A percentile compares a stretch with the other conserved stretches of the same genome.
These are phyloP conservation scores for Nasua narica DNA, from an alignment of 2,797 vertebrate species.

Conservation along the genomic window DNA sequence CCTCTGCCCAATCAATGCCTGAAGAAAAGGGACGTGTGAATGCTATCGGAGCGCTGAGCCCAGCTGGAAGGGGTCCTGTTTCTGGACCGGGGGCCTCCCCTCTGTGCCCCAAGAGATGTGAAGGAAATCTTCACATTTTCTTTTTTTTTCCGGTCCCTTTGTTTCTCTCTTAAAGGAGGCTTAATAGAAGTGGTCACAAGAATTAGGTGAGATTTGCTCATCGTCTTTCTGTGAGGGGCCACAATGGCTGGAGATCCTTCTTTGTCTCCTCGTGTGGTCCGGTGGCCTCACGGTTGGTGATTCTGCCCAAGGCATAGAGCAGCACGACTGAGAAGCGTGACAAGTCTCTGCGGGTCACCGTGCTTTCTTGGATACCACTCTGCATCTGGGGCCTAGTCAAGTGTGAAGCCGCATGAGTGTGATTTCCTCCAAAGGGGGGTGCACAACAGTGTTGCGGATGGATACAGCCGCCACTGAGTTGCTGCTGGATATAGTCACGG, in stretches of 20 bases:
- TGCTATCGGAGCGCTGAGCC: neutral
- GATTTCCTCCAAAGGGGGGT: neutral
- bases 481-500: neutral
- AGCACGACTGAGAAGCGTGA: neutral
- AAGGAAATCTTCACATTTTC: neutral
- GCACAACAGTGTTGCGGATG: neutral
- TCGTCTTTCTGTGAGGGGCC: neutral
- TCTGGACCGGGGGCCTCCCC: neutral
- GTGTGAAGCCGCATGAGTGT: neutral
- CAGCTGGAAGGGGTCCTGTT: conserved; percentile 3
- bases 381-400: neutral
- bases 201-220: neutral
- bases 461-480: neutral
- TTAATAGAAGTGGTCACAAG: neutral
- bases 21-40: conserved; percentile 64
- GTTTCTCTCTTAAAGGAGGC: neutral
- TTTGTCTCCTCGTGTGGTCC: neutral
- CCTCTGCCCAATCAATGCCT: conserved; percentile 77
- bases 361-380: neutral
- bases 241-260: neutral
- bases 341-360: neutral
- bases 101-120: neutral
- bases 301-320: rapidly evolving
- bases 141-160: neutral
- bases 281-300: no score